Conservation (phyloP, 2,888 invertebrate species). For the Pandemis corylana region DNA sequence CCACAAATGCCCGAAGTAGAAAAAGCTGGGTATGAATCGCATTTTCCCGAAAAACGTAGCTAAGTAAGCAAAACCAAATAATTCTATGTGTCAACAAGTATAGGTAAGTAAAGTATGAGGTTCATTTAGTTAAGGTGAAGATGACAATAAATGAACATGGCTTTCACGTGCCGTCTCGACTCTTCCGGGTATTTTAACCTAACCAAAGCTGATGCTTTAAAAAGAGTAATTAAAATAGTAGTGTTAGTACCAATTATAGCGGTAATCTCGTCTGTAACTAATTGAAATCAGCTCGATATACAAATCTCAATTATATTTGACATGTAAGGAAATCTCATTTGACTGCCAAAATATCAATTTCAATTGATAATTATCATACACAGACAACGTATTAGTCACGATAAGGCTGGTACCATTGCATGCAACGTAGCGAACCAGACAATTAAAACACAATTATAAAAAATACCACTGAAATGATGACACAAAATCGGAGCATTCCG, state of each 20-base stretch:
- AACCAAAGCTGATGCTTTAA: neutral
- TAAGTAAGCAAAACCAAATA: too few species aligned
- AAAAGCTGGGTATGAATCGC: neutral
- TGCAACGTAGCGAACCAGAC: neutral
- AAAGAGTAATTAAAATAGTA: neutral
- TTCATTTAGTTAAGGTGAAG: neutral
- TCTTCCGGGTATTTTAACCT: too few species aligned
- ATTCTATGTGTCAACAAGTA: too few species aligned
- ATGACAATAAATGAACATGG: too few species aligned
- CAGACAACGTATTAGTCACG: neutral
- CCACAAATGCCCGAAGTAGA: neutral
- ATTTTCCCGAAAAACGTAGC: neutral
- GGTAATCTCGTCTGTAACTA: neutral
- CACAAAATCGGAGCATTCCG: constrained; percentile 12
- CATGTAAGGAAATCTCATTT: neutral
- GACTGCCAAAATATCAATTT: neutral
- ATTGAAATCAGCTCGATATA: neutral
- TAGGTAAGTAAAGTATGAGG: neutral
- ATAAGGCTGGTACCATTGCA: neutral
- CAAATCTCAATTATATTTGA: neutral
- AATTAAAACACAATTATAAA: constrained; percentile 10
- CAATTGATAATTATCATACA: neutral
- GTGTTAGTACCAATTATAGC: neutral
- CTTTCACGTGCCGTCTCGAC: too few species aligned
- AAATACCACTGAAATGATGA: constrained; percentile 17